Evolutionary conservation across 2,797 vertebrate genomes (phyloP).

Genomic region (Champsocephalus gunnari): DNA sequence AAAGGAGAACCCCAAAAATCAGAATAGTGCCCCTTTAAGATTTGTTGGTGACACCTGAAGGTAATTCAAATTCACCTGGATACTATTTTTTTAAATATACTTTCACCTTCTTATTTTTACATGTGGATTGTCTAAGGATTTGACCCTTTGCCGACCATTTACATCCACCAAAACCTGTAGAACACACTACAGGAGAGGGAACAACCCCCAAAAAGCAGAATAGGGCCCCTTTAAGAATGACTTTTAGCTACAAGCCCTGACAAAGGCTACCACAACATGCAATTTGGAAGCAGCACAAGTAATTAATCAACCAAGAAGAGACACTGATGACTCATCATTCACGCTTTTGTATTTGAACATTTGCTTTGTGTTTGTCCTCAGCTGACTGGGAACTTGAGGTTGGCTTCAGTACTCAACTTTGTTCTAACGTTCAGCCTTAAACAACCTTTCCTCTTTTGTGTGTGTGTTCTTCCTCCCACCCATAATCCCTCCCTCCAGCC

Average conservation of each 20-base stretch:
- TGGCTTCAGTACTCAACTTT: constrained; percentile 42
- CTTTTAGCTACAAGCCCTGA: neutral
- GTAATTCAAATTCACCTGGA: too few species aligned
- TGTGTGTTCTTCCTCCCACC: constrained; percentile 2
- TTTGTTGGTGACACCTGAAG: too few species aligned
- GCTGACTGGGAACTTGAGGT: constrained; percentile 10
- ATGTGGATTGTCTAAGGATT: too few species aligned
- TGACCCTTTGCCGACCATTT: too few species aligned
- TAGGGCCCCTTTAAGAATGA: neutral
- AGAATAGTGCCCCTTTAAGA: too few species aligned
- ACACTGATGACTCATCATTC: neutral
- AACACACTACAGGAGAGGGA: too few species aligned
- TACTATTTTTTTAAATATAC: too few species aligned
- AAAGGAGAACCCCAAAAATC: too few species aligned
- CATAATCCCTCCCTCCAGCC: constrained; percentile 56
- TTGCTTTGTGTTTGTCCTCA: constrained; percentile 5
- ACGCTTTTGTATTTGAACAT: constrained; percentile 4
- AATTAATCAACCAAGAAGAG: constrained; percentile 14
- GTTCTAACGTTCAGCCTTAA: constrained; percentile 53
- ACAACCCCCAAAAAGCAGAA: neutral
- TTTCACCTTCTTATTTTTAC: too few species aligned
- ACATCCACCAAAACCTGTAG: too few species aligned
- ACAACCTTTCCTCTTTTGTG: constrained; percentile 41
- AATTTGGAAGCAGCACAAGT: neutral
- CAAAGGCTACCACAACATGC: constrained; percentile 7